Base-by-base conservation (phyloP, 92 coral and sea anemone genomes). In the Actinernus sp. region DNA sequence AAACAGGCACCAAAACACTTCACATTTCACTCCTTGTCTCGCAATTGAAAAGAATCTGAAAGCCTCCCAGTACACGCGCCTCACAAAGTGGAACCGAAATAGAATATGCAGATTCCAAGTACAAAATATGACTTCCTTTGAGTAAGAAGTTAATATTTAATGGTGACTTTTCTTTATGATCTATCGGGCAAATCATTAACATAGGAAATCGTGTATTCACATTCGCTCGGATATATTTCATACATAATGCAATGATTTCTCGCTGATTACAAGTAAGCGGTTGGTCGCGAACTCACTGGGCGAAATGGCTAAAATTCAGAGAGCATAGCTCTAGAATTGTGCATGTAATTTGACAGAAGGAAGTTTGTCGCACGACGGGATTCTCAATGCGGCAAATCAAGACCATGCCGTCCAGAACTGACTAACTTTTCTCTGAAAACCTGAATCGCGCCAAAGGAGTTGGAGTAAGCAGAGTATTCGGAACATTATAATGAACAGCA, bases 151-250 rank as follows among this genome's bases (percentile, higher is more conserved):
- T 88, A 92, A 88, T 92, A 88, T 88, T 92, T 88, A 92, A 87
- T 88, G 68, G 82, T 47, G 47, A 60, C 26, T 26, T 29, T 78
- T 76, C 73, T 81, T 71, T 77, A 83, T 79, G 56, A 69, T 78
- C 88, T 27, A 78, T 77, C 78, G 69, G 71, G 92, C 97, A 87
- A 90, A 90, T 90, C 73, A 90, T 90, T 90, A 90, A 90, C 97
- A 70, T 64, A 64, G 64, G 88, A 61, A 75, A 76, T 73, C 76
- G n/a, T n/a, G 73, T 82, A 90, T 89, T 74, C 90, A 84, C 76
- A 47, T 73, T 53, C 62, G 75, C 56, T 61, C 58, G 81, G 85
- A 55, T 81, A 38, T 26, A 56, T 90, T 85, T 86, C 97, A 90
- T 90, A 81, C 84, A 90, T 90, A 87, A 90, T 90, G 88, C 97